A percentile compares a stretch with the other conserved stretches of the same genome.
phyloP scores from a whole-genome alignment of 2,888 invertebrate species.

The Amiota communis region DNA sequence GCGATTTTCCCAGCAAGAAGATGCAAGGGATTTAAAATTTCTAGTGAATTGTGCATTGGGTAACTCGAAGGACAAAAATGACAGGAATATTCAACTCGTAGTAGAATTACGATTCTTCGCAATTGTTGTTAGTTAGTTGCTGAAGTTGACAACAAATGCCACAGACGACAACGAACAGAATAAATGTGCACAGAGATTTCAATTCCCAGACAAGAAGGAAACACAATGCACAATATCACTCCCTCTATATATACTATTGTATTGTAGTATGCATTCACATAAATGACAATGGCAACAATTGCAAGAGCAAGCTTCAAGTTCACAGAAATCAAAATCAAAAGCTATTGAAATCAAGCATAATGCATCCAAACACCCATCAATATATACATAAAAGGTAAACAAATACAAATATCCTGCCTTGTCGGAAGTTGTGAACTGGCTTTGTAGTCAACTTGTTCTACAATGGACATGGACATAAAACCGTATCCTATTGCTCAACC shows the following conservation, averaged over 20 bases:
- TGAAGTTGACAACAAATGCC: conserved; percentile 20
- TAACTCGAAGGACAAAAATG: too few species aligned
- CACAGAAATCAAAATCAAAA: conserved; percentile 4
- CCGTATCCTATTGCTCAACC: too few species aligned
- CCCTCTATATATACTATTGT: background rate
- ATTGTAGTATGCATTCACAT: background rate
- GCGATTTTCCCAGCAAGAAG: too few species aligned
- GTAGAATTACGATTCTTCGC: background rate
- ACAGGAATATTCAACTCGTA: too few species aligned
- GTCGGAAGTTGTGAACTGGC: too few species aligned
- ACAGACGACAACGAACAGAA: background rate
- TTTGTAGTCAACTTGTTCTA: too few species aligned
- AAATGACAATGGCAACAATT: conserved; percentile 17
- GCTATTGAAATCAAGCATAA: conserved; percentile 2
- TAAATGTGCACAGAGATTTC: background rate
- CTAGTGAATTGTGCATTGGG: too few species aligned
- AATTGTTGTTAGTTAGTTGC: conserved; percentile 26
- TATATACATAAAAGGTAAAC: too few species aligned
- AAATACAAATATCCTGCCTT: too few species aligned
- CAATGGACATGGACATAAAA: too few species aligned
- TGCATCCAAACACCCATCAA: background rate
- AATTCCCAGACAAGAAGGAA: background rate
- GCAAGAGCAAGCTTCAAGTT: conserved; percentile 6
- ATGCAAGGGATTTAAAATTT: too few species aligned
- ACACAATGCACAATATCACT: background rate